Percentiles rank a stretch among this genome's conserved stretches.
phyloP scores from a whole-genome alignment of 2,113 vertebrate species.

The Sciurus niger region DNA sequence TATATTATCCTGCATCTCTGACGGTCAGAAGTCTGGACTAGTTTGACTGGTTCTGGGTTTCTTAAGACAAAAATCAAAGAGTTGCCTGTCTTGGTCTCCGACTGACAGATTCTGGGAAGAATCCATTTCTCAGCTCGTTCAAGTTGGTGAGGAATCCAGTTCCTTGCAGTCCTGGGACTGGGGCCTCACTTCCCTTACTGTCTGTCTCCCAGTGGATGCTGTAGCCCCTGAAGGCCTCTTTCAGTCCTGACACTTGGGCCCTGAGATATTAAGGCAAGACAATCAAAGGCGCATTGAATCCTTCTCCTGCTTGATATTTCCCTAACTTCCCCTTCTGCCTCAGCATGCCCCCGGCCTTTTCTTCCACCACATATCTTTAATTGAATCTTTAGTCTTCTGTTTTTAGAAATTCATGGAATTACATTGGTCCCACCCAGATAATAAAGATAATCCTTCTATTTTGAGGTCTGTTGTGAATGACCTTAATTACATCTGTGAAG shows the following conservation, averaged over 20 bases:
- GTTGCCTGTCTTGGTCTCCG: not conserved
- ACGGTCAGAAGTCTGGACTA: not conserved
- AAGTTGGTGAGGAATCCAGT: not conserved
- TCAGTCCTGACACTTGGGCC: not conserved
- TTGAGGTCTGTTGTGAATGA: not conserved
- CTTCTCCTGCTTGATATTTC: not conserved
- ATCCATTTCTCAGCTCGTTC: not conserved
- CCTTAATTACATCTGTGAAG: not conserved
- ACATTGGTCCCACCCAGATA: not conserved
- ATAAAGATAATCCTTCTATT: not conserved
- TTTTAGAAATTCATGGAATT: not conserved
- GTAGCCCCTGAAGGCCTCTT: not conserved
- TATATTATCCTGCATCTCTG: not conserved
- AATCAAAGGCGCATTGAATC: not conserved
- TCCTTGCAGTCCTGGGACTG: not conserved
- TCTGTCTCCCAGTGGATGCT: not conserved
- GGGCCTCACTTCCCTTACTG: not conserved
- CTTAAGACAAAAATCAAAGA: not conserved
- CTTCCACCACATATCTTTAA: not conserved
- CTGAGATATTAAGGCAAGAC: not conserved
- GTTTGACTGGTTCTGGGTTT: not conserved
- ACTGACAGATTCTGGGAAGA: not conserved
- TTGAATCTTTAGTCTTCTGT: not conserved
- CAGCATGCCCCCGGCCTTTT: not conserved
- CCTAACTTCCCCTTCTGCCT: not conserved